Percentiles rank a stretch among this genome's conserved stretches.
phyloP scores from a whole-genome alignment of 2,888 invertebrate genomes.

The Eurois occulta region DNA sequence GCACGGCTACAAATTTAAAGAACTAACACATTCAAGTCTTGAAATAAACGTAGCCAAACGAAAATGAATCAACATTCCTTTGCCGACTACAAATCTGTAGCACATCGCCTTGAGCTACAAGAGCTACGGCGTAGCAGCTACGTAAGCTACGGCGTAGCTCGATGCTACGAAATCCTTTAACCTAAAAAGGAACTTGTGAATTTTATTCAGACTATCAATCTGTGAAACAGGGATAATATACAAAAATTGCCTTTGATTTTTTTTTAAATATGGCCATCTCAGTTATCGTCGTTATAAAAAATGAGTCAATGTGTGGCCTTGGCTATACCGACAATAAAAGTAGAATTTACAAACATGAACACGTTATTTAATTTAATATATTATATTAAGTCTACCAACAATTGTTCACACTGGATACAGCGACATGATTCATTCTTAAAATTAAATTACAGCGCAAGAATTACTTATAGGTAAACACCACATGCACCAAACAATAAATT shows the following conservation, averaged over 20 bases:
- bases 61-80: slow-evolving; percentile 30
- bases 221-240: background rate
- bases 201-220: background rate
- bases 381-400: too few species aligned
- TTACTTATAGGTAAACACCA: too few species aligned
- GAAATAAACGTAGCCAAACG: slow-evolving; percentile 15
- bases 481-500: too few species aligned
- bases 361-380: too few species aligned
- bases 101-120: slow-evolving; percentile 15
- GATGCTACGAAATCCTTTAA: background rate
- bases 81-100: slow-evolving; percentile 35
- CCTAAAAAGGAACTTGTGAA: background rate
- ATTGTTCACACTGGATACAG: too few species aligned
- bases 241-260: too few species aligned
- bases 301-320: too few species aligned
- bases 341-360: too few species aligned
- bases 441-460: too few species aligned
- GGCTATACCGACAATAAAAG: too few species aligned
- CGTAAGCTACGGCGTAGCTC: slow-evolving; percentile 37
- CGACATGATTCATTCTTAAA: too few species aligned
- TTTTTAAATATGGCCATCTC: too few species aligned
- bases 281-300: background rate
- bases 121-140: slow-evolving; percentile 37
- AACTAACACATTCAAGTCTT: slow-evolving; percentile 21
- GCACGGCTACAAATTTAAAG: slow-evolving; percentile 41